phyloP scores from a whole-genome alignment of 2,888 invertebrate genomes.

The Caenorhabditis sulstoni region DNA sequence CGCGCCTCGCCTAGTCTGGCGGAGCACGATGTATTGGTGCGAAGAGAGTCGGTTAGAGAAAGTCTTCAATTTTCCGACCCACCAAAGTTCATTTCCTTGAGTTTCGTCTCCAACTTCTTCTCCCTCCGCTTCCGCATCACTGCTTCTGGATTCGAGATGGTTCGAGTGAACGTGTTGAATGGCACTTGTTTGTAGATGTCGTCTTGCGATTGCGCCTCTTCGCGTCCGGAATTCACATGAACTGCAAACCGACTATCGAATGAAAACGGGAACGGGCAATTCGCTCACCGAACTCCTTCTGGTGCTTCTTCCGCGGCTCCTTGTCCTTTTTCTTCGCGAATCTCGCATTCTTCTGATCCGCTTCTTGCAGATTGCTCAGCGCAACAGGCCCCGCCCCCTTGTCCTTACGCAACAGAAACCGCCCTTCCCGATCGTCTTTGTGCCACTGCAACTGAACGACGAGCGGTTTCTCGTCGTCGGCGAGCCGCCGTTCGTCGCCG shows the following conservation, averaged over 20 bases:
- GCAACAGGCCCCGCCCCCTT: slow-evolving; percentile 59
- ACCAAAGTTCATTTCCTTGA: slow-evolving; percentile 84
- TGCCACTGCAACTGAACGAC: slow-evolving; percentile 99
- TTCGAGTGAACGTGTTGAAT: slow-evolving; percentile 96
- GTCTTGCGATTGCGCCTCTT: slow-evolving; percentile 76
- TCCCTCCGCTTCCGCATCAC: slow-evolving; percentile 97
- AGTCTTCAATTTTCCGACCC: not conserved
- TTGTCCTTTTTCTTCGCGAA: slow-evolving; percentile 94
- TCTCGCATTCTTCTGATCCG: slow-evolving; percentile 83
- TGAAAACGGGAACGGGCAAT: not conserved
- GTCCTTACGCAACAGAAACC: slow-evolving; percentile 89
- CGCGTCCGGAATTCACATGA: slow-evolving; percentile 68
- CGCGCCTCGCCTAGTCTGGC: too few species aligned
- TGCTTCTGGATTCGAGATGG: slow-evolving; percentile 98
- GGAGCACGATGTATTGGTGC: too few species aligned
- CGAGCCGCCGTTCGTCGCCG: slow-evolving; percentile 91
- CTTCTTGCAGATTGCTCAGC: slow-evolving; percentile 60
- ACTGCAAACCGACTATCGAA: slow-evolving; percentile 50
- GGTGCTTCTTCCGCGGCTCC: slow-evolving; percentile 89
- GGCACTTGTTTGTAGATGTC: slow-evolving; percentile 85
- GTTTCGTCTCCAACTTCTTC: slow-evolving; percentile 94
- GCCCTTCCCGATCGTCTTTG: slow-evolving; percentile 96
- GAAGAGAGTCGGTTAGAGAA: too few species aligned
- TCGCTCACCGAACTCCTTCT: slow-evolving; percentile 63
- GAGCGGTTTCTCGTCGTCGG: slow-evolving; percentile 93